Evolutionary conservation across 2,888 invertebrate genomes (phyloP).

Genomic region (Cacoxenus indagator): DNA sequence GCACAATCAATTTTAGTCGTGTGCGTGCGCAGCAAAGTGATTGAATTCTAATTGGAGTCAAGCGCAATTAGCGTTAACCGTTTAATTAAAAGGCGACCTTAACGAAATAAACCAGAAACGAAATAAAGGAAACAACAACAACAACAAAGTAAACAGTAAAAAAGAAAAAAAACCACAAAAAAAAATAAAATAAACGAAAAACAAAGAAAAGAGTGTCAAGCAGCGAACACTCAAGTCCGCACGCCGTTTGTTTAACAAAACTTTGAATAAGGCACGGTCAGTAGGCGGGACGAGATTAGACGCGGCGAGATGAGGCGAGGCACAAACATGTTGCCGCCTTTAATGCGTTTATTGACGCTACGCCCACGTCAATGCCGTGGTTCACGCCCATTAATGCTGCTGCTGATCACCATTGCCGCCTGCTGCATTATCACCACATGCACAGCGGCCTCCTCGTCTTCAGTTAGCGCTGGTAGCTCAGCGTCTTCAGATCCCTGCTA

Average conservation of each 20-base stretch:
- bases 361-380: background rate
- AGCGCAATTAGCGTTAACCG: slow-evolving; percentile 7
- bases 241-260: no score
- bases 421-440: background rate
- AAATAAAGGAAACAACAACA: background rate
- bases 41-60: background rate
- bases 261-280: background rate
- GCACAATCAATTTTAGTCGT: background rate
- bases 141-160: slow-evolving; percentile 6
- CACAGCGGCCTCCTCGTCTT: slow-evolving; percentile 25
- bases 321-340: no score
- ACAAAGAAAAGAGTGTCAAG: background rate
- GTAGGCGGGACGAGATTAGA: no score
- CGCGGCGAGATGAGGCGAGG: no score
- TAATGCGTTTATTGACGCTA: no score
- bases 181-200: background rate
- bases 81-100: slow-evolving; percentile 2
- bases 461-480: slow-evolving; percentile 26
- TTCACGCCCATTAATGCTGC: background rate
- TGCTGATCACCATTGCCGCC: background rate
- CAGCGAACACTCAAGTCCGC: no score
- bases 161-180: slow-evolving; percentile 10
- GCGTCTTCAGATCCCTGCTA: slow-evolving; percentile 83
- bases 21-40: background rate
- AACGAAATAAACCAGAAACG: background rate